phyloP scores from a whole-genome alignment of 2,113 vertebrate genomes.

The Sylvietta virens region DNA sequence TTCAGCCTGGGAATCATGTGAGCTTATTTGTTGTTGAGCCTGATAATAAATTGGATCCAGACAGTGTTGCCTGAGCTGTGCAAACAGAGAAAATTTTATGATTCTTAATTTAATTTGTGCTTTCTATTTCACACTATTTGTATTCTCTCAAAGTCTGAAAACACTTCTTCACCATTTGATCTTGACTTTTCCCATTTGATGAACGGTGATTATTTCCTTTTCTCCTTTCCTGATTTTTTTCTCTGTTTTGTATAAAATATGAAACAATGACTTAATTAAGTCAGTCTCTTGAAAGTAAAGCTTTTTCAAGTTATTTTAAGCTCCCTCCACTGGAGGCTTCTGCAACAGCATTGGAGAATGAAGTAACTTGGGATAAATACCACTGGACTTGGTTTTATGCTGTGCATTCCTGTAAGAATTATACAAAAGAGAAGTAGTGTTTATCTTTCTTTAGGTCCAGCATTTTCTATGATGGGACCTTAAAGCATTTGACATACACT shows the following conservation, averaged over 20 bases:
- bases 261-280: conserved; percentile 19
- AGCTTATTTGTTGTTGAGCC: conserved; percentile 40
- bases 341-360: conserved; percentile 32
- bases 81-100: not conserved
- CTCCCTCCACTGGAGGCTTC: conserved; percentile 50
- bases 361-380: not conserved
- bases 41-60: conserved; percentile 34
- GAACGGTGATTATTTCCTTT: not conserved
- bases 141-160: conserved; percentile 26
- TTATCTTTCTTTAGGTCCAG: not conserved
- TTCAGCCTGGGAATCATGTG: not conserved
- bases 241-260: not conserved
- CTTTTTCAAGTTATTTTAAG: conserved; percentile 30
- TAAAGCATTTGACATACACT: not conserved
- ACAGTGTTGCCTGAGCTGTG: conserved; percentile 13
- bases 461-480: not conserved
- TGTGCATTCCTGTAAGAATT: not conserved
- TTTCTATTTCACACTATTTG: not conserved
- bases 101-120: conserved; percentile 43
- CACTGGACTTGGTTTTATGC: not conserved
- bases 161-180: not conserved
- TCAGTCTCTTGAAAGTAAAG: not conserved
- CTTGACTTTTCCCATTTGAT: not conserved
- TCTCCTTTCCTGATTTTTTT: not conserved
- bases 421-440: not conserved